Conservation (phyloP, 2,888 invertebrate genomes). For the Philhelius pedissequus region DNA sequence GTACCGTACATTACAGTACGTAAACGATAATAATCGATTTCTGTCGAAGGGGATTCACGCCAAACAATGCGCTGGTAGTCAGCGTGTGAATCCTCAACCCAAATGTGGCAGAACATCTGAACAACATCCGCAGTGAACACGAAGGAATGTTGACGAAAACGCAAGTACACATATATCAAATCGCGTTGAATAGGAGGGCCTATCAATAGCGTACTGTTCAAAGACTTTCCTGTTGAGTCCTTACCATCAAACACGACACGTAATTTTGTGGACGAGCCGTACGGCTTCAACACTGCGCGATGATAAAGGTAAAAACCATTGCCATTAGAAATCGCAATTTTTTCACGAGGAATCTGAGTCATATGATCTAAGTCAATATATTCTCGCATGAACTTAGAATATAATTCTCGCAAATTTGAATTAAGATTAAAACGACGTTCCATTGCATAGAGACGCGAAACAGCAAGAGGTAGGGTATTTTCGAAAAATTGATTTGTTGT, state of each 20-base stretch:
- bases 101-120: slow-evolving; percentile 64
- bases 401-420: background rate
- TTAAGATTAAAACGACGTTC: slow-evolving; percentile 10
- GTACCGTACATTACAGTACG: no score
- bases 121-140: slow-evolving; percentile 51
- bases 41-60: no score
- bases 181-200: background rate
- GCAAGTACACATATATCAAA: background rate
- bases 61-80: slow-evolving; percentile 52
- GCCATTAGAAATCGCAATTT: background rate
- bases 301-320: background rate
- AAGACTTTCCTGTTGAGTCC: slow-evolving; percentile 12
- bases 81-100: slow-evolving; percentile 35
- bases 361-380: slow-evolving; percentile 12
- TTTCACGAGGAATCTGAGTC: background rate
- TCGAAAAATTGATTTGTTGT: background rate
- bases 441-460: slow-evolving; percentile 11
- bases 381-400: no score
- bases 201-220: slow-evolving; percentile 18
- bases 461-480: background rate
- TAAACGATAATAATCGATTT: no score
- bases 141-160: slow-evolving; percentile 23
- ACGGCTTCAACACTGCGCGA: background rate
- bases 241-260: slow-evolving; percentile 28
- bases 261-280: slow-evolving; percentile 10